phyloP scores from a whole-genome alignment of 1,140 invertebrate genomes.

The Lepidurus packardi region DNA sequence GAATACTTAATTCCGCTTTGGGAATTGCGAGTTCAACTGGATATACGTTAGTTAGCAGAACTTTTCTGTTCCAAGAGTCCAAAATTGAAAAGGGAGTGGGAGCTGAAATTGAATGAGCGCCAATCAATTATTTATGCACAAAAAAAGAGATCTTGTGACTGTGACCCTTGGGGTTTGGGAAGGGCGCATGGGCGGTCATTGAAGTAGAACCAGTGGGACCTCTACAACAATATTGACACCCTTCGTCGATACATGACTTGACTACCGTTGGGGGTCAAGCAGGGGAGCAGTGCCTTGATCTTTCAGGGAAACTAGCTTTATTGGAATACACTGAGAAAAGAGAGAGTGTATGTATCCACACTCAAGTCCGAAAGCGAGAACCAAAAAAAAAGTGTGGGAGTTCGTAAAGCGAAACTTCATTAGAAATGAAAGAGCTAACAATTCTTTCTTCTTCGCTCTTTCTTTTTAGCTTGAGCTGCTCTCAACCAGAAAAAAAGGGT shows the following conservation, averaged over 20 bases:
- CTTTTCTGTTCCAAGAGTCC: too few relatives aligned
- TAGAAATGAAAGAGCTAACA: constrained; percentile 5
- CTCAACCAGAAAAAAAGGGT: neutral
- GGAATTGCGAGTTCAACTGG: too few relatives aligned
- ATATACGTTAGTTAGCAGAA: too few relatives aligned
- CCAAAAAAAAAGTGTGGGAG: neutral
- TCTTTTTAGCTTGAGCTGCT: neutral
- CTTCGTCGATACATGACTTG: constrained; percentile 18
- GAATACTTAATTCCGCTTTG: too few relatives aligned
- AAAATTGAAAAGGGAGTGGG: neutral
- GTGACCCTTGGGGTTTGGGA: neutral
- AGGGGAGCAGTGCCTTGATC: constrained; percentile 2
- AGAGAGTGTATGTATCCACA: neutral
- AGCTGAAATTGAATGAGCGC: neutral
- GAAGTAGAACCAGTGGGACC: neutral
- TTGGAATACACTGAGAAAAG: constrained; percentile 1
- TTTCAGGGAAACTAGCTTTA: constrained; percentile 11
- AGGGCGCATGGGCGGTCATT: constrained; percentile 13
- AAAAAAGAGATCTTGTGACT: neutral
- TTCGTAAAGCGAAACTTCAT: constrained; percentile 11
- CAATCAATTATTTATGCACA: neutral
- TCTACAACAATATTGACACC: constrained; percentile 10
- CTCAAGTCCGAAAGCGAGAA: neutral
- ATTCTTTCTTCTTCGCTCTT: neutral
- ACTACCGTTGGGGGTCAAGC: neutral